phyloP scores from a whole-genome alignment of 2,113 vertebrate genomes.

The Lepisosteus oculatus region DNA sequence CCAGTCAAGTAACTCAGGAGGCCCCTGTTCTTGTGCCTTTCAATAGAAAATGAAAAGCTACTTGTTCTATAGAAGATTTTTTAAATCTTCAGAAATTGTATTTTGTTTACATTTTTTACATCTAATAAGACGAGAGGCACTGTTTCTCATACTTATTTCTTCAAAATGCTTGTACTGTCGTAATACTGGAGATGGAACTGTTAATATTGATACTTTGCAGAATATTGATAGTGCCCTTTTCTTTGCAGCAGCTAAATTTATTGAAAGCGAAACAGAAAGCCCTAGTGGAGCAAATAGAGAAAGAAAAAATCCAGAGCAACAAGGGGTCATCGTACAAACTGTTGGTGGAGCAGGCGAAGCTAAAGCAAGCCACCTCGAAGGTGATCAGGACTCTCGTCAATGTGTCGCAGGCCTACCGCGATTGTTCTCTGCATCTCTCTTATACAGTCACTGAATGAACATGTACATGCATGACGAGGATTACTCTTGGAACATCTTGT shows the following conservation, averaged over 20 bases:
- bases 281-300: constrained; percentile 98
- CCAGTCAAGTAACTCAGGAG: no score
- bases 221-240: constrained; percentile 60
- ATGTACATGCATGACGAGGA: no score
- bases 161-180: no score
- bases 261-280: constrained; percentile 99
- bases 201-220: neutral
- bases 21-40: no score
- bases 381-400: constrained; percentile 56
- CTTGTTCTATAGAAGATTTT: no score
- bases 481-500: no score
- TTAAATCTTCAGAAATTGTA: no score
- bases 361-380: constrained; percentile 98
- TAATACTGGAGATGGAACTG: no score
- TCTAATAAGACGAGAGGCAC: no score
- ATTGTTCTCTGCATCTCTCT: neutral
- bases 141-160: no score
- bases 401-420: neutral
- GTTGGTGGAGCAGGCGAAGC: constrained; percentile 97
- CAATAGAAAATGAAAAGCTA: no score
- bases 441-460: constrained; percentile 37
- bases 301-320: constrained; percentile 99
- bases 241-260: constrained; percentile 96
- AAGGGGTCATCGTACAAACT: constrained; percentile 99
- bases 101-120: no score